These are phyloP conservation scores for Megaceryle torquata DNA, from an alignment of 2,113 vertebrate species.

Conservation along the genomic window DNA sequence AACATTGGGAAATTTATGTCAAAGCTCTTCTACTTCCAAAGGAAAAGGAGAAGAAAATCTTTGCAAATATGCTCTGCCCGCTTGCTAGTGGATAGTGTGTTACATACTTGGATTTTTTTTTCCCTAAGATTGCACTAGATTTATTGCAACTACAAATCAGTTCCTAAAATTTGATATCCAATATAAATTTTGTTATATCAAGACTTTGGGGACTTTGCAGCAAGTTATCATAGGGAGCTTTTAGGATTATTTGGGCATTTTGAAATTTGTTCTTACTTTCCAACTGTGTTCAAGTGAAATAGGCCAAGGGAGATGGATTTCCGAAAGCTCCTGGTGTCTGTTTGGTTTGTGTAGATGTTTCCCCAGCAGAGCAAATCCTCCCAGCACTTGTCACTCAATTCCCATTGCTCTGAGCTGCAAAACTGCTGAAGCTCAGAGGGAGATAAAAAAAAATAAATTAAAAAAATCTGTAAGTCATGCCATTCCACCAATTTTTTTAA, in stretches of 20 bases:
- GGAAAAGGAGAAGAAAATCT: background rate
- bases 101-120: background rate
- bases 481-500: background rate
- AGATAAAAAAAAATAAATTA: no score
- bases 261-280: slow-evolving; percentile 37
- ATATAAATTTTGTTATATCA: slow-evolving; percentile 42
- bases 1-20: background rate
- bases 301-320: background rate
- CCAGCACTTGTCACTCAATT: background rate
- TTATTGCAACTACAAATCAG: slow-evolving; percentile 41
- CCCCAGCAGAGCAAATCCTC: background rate
- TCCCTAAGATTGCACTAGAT: background rate
- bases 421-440: background rate
- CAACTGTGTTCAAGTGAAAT: background rate
- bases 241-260: slow-evolving; percentile 49
- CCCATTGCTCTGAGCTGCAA: background rate
- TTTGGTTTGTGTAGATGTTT: background rate
- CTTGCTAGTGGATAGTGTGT: background rate
- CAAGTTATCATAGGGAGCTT: slow-evolving; percentile 32
- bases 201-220: background rate
- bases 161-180: slow-evolving; percentile 28
- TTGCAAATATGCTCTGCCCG: background rate
- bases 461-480: background rate
- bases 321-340: background rate
- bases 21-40: background rate